A percentile compares a stretch with the other conserved stretches of the same genome.
These are phyloP conservation scores for Sebastolobus alascanus DNA, from an alignment of 2,797 vertebrate genomes.

Conservation along the genomic window DNA sequence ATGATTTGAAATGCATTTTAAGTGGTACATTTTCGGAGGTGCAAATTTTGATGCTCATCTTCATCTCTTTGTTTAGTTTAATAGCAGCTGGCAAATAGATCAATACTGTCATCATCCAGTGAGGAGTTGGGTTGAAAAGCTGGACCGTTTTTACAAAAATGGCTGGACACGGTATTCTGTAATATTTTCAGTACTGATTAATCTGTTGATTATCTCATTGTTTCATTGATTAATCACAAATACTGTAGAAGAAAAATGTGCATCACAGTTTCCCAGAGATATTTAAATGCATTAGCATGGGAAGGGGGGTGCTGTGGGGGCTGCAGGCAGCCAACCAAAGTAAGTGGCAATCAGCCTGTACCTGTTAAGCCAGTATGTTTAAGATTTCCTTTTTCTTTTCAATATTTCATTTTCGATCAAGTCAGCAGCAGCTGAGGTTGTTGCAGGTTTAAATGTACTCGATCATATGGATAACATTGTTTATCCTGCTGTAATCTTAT, in stretches of 20 bases:
- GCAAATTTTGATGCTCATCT: neutral
- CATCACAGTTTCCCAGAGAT: neutral
- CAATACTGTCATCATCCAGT: neutral
- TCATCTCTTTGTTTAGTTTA: neutral
- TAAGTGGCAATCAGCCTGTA: too few relatives aligned
- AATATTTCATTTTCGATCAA: neutral
- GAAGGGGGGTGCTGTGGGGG: neutral
- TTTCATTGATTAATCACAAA: neutral
- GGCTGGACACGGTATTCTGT: neutral
- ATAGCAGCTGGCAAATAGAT: neutral
- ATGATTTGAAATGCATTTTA: neutral
- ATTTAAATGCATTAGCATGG: accelerated
- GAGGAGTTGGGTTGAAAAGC: neutral
- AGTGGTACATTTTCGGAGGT: neutral
- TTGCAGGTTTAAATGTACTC: too few relatives aligned
- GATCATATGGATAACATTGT: too few relatives aligned
- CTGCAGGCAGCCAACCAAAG: neutral
- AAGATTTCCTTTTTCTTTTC: too few relatives aligned
- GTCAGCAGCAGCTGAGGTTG: neutral
- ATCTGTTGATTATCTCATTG: neutral
- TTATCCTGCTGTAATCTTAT: too few relatives aligned
- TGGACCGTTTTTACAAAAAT: neutral
- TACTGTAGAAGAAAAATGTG: neutral
- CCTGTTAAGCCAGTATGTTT: too few relatives aligned
- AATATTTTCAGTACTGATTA: neutral